A percentile compares a stretch with the other conserved stretches of the same genome.
Evolutionary conservation across 2,797 vertebrate genomes (phyloP).

Genomic region (Oreonectes daqikongensis): DNA sequence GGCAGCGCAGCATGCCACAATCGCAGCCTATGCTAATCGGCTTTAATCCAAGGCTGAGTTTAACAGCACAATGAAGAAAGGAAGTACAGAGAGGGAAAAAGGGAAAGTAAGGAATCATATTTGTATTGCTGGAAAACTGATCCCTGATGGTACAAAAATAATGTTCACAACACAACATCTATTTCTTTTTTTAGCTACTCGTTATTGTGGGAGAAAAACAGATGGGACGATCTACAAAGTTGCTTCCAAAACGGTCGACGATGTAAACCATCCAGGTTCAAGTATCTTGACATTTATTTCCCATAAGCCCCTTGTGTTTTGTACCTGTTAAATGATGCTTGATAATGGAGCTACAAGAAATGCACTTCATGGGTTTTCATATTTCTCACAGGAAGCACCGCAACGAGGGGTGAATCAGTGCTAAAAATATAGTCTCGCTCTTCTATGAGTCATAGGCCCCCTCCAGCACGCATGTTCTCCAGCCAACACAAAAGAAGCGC

Average conservation of each 20-base stretch:
- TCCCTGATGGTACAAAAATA: constrained; percentile 20
- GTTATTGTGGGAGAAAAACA: background rate
- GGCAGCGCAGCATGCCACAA: constrained; percentile 42
- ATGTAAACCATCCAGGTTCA: constrained; percentile 12
- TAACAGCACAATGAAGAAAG: constrained; percentile 54
- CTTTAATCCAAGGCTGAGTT: constrained; percentile 67
- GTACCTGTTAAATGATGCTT: constrained; percentile 49
- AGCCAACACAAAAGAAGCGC: constrained; percentile 50
- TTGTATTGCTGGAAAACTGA: background rate
- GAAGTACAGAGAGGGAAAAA: constrained; percentile 30
- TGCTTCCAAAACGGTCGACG: background rate
- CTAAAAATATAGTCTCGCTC: constrained; percentile 72
- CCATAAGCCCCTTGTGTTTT: background rate
- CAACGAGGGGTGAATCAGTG: constrained; percentile 42
- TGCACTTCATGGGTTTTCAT: constrained; percentile 30
- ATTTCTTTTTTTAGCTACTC: constrained; percentile 1
- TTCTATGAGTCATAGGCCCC: constrained; percentile 62
- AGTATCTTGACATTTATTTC: constrained; percentile 18
- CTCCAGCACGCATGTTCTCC: constrained; percentile 48
- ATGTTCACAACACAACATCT: background rate
- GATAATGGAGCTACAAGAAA: constrained; percentile 34
- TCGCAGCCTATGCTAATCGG: constrained; percentile 68
- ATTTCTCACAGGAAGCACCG: constrained; percentile 43
- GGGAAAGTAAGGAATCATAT: constrained; percentile 7
- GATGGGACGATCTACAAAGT: constrained; percentile 5